These are phyloP conservation scores for Fringilla coelebs DNA, from an alignment of 2,797 vertebrate genomes.

Conservation along the genomic window DNA sequence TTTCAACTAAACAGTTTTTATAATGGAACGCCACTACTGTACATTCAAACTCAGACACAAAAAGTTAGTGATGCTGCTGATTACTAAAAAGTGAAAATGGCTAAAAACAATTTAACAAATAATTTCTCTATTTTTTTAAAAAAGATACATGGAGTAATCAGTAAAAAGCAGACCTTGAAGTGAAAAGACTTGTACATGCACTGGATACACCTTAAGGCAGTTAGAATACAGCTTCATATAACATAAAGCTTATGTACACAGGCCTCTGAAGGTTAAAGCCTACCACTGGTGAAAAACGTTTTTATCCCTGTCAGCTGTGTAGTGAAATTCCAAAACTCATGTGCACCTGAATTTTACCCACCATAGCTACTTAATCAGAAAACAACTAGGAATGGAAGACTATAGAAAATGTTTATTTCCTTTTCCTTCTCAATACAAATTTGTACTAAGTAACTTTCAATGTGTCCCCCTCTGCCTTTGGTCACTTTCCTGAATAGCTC, in stretches of 20 bases:
- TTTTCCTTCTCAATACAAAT: neutral
- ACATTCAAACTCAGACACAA: neutral
- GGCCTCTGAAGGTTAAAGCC: neutral
- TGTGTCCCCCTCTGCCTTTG: rapidly evolving
- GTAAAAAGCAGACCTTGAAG: neutral
- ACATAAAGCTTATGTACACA: neutral
- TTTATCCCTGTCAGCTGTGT: neutral
- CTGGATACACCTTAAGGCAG: neutral
- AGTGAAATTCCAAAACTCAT: neutral
- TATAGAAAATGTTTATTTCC: neutral
- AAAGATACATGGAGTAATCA: neutral
- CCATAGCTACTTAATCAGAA: neutral
- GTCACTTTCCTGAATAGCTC: neutral
- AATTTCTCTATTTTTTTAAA: neutral
- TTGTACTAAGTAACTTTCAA: neutral
- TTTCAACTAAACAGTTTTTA: neutral
- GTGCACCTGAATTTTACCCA: neutral
- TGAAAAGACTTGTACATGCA: neutral
- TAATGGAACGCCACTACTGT: neutral
- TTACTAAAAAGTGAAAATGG: neutral
- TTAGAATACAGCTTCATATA: neutral
- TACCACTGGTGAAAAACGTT: neutral
- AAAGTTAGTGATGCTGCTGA: neutral
- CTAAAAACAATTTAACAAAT: neutral
- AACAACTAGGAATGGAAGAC: neutral